Conservation (phyloP, 2,888 invertebrate genomes). For the Eudasyphora cyanicolor region DNA sequence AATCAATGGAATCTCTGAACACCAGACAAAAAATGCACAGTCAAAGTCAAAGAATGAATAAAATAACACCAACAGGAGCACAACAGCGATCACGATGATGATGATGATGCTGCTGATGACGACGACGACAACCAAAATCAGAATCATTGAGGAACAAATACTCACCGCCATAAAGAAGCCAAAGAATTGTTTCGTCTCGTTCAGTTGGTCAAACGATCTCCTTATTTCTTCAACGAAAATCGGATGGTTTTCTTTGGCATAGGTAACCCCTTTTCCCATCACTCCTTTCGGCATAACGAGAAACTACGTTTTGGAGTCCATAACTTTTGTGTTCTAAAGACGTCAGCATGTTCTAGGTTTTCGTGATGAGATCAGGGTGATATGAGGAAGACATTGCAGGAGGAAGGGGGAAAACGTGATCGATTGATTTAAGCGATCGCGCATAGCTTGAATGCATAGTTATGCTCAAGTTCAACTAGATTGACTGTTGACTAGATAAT, state of each 20-base stretch:
- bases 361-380: background rate
- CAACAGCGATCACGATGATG: constrained; percentile 39
- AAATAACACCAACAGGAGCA: constrained; percentile 68
- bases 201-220: constrained; percentile 57
- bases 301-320: background rate
- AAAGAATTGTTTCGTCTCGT: constrained; percentile 8
- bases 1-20: constrained; percentile 72
- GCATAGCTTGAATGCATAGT: constrained; percentile 64
- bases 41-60: constrained; percentile 37
- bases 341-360: background rate
- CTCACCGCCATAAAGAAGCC: background rate
- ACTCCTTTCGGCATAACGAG: constrained; percentile 19
- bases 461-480: constrained; percentile 76
- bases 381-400: background rate
- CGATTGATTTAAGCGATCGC: constrained; percentile 78
- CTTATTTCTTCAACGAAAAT: constrained; percentile 46
- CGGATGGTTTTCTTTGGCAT: background rate
- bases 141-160: background rate
- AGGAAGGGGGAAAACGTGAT: constrained; percentile 73
- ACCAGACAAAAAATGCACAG: constrained; percentile 21
- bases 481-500: constrained; percentile 78
- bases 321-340: constrained; percentile 16
- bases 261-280: background rate
- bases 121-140: constrained; percentile 23
- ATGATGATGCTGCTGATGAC: constrained; percentile 12